phyloP scores from a whole-genome alignment of 2,113 vertebrate genomes.

The Corythornis vintsioides region DNA sequence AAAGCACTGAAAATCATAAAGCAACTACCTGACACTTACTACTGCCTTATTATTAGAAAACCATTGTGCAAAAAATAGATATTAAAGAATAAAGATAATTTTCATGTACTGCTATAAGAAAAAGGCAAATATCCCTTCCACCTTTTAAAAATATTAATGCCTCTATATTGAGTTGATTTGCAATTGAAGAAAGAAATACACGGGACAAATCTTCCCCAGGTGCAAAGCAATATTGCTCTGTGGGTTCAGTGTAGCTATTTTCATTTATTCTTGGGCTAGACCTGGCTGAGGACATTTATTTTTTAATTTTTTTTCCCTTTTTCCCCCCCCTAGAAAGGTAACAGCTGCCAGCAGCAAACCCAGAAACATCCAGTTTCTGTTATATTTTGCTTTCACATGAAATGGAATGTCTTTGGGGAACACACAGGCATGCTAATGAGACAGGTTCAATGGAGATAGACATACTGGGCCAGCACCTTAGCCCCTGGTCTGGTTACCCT shows the following conservation, averaged over 20 bases:
- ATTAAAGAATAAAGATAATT: background rate
- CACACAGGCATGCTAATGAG: conserved; percentile 55
- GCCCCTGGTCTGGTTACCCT: conserved; percentile 39
- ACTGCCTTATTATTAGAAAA: conserved; percentile 52
- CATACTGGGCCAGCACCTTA: conserved; percentile 44
- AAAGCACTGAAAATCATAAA: conserved; percentile 35
- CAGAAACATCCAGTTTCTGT: conserved; percentile 71
- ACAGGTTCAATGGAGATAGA: conserved; percentile 63
- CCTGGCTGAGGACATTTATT: background rate
- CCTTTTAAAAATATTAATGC: conserved; percentile 55
- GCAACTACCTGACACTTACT: conserved; percentile 59
- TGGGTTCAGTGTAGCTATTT: conserved; percentile 23
- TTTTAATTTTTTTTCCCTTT: background rate
- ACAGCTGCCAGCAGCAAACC: conserved; percentile 71
- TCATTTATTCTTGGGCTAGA: conserved; percentile 45
- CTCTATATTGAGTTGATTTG: conserved; percentile 47
- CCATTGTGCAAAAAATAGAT: background rate
- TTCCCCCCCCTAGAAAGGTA: conserved; percentile 33
- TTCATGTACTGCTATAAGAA: background rate
- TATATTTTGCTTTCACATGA: conserved; percentile 68
- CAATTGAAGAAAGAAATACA: conserved; percentile 65
- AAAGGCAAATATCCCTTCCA: conserved; percentile 38
- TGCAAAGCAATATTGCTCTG: conserved; percentile 14
- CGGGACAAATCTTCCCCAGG: background rate
- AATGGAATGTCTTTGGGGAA: conserved; percentile 51